Evolutionary conservation across 2,888 invertebrate genomes (phyloP).

Genomic region (Phortica okadai): DNA sequence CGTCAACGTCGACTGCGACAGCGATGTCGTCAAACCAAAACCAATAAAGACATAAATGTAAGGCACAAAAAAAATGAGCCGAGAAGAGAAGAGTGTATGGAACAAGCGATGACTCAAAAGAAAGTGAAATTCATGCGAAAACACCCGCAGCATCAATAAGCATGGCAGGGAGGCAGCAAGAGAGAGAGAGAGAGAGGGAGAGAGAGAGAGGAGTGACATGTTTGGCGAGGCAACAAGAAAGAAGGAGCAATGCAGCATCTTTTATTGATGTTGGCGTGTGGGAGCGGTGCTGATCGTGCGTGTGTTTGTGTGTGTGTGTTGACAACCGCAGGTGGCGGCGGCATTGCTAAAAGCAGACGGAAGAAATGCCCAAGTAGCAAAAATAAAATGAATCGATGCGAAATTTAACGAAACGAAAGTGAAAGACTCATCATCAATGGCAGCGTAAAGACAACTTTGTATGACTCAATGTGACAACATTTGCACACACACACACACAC

Average conservation of each 20-base stretch:
- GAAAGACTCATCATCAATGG: too few species aligned
- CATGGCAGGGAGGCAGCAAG: not conserved
- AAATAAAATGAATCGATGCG: too few species aligned
- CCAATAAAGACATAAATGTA: conserved; percentile 10
- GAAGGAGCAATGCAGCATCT: not conserved
- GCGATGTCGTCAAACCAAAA: not conserved
- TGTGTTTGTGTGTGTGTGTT: not conserved
- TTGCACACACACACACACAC: too few species aligned
- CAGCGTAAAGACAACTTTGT: too few species aligned
- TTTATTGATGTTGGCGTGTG: not conserved
- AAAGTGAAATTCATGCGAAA: conserved; percentile 18
- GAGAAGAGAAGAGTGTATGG: not conserved
- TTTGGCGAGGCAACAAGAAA: not conserved
- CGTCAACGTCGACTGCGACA: not conserved
- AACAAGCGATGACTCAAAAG: conserved; percentile 13
- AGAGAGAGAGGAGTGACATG: not conserved
- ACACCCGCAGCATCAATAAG: not conserved
- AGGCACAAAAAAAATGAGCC: not conserved
- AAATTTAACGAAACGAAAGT: too few species aligned
- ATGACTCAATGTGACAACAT: too few species aligned
- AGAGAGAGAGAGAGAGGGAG: not conserved
- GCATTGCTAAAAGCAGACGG: too few species aligned
- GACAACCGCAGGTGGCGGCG: not conserved
- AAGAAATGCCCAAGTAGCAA: too few species aligned
- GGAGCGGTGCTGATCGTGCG: not conserved